phyloP scores from a whole-genome alignment of 1,140 invertebrate species.

The Caenorhabditis latens region DNA sequence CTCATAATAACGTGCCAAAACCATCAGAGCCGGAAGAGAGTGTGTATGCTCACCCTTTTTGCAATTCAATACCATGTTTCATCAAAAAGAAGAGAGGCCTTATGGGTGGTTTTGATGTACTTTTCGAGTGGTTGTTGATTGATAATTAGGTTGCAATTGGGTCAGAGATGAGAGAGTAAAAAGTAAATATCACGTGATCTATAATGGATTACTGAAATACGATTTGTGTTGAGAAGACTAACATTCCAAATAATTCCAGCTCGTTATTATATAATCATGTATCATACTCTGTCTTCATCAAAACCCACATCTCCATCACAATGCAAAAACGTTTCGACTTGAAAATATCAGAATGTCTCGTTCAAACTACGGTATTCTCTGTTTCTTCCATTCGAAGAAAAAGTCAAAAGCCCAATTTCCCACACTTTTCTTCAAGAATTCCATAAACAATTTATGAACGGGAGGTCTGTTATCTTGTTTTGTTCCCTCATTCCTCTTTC shows the following conservation, averaged over 20 bases:
- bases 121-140: slow-evolving; percentile 30
- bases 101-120: slow-evolving; percentile 1
- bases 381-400: neutral
- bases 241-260: neutral
- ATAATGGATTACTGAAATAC: neutral
- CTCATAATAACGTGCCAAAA: slow-evolving; percentile 54
- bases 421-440: neutral
- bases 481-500: neutral
- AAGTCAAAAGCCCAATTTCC: slow-evolving; percentile 1
- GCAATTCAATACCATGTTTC: slow-evolving; percentile 37
- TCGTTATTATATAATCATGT: no score
- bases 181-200: neutral
- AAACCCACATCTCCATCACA: no score
- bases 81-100: slow-evolving; percentile 16
- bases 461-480: neutral
- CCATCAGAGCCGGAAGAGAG: slow-evolving; percentile 5
- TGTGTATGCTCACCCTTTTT: slow-evolving; percentile 31
- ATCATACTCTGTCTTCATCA: no score
- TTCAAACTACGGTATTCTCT: no score
- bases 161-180: neutral
- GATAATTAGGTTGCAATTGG: slow-evolving; percentile 28
- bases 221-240: neutral
- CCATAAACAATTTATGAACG: slow-evolving; percentile 26
- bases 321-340: no score
- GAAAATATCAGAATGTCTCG: no score